phyloP scores from a whole-genome alignment of 2,113 vertebrate genomes.

The Eleginops maclovinus region DNA sequence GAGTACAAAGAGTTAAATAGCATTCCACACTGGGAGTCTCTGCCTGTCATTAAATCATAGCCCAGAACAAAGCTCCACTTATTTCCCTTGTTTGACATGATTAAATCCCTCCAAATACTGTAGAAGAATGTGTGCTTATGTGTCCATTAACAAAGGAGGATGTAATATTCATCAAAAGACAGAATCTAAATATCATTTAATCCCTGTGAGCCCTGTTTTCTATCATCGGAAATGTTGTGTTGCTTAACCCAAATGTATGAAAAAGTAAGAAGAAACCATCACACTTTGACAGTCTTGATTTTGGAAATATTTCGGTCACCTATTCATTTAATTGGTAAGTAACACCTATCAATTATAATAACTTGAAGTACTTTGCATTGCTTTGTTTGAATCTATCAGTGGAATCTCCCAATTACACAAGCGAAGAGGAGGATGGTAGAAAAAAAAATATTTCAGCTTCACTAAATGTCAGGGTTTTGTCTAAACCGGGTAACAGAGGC shows the following conservation, averaged over 20 bases:
- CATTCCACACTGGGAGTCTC: neutral
- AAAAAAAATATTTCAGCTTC: neutral
- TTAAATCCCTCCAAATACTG: neutral
- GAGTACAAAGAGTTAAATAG: neutral
- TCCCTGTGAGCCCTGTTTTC: constrained; percentile 2
- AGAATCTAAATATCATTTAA: neutral
- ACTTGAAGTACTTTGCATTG: neutral
- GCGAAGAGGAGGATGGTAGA: neutral
- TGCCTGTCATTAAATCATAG: neutral
- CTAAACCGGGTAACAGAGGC: too few relatives aligned
- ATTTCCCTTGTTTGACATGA: neutral
- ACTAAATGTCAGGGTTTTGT: too few relatives aligned
- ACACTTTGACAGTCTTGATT: too few relatives aligned
- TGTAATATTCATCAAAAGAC: neutral
- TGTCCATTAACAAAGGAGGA: neutral
- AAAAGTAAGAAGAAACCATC: neutral
- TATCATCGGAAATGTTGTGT: neutral
- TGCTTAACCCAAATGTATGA: neutral
- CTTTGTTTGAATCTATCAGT: neutral
- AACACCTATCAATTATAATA: constrained; percentile 1
- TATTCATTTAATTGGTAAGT: neutral
- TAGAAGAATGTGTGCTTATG: neutral
- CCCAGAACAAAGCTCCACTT: neutral
- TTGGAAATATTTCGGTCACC: neutral
- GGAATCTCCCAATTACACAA: neutral